Evolutionary conservation across 2,113 vertebrate species (phyloP), one percentile per base, ranked within the genome.

Genomic region (Cebidichthys violaceus): DNA sequence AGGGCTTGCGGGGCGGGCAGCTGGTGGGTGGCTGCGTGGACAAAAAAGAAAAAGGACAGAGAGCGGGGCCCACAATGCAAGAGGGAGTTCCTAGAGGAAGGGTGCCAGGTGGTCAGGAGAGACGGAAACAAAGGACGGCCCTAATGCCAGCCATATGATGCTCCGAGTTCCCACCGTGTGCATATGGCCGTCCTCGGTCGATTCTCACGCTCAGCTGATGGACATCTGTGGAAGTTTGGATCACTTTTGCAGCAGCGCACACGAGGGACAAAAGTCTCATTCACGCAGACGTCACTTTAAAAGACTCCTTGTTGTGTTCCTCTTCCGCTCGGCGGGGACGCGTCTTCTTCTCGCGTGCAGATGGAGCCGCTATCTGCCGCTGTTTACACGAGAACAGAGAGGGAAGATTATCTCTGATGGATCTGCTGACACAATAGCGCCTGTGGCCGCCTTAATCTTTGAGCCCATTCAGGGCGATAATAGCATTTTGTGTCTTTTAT

Each of bases 61-160:
- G 86, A 45, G 81, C 24, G 55, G 88, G 89, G 82, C 78, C 68
- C 90, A 92, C 91, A 95, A 95, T 92, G 88, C 91, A 84, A 88
- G 90, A 92, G 94, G 94, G 94, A 94, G 94, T 93, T 94, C 80
- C 91, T 84, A 80, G 81, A 87, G 90, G 85, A 91, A 85, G 90
- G 88, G 84, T 89, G 94, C 90, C 95, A 96, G 95, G 94, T 96
- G 95, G 94, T 85, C 73, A 75, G 89, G 81, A 62, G 86, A 68
- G 76, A 70, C 45, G 20, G 89, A 93, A 93, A 96, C 95, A 96
- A 96, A 95, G 86, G 88, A 59, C 22, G 70, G 82, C 74, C 81
- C 79, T 89, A 93, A 92, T 91, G 88, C 89, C 84, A 78, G 91
- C 89, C 92, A 90, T 93, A 90, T 84, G 91, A 92, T 92, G 91